Evolutionary conservation across 2,797 vertebrate genomes (phyloP), one percentile per base, ranked within the genome.

Genomic region (Manis pentadactyla): DNA sequence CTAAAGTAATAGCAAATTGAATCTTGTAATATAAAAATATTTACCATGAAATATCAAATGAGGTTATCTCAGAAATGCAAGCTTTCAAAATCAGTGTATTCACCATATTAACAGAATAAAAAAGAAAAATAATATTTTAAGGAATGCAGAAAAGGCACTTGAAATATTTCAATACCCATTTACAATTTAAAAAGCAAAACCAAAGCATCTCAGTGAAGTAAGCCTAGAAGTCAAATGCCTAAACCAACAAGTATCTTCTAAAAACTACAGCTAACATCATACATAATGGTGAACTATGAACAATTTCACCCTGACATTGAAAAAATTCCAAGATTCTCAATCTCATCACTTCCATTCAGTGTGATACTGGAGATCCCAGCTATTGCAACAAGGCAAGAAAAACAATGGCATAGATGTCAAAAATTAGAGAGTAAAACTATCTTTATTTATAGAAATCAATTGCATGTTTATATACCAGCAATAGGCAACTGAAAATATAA

Each of bases 131-230:
- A 25, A 0, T 59, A 69, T 37, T 53, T 90, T 23, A 78, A 85
- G 19, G 29, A 61, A 78, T 46, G 9, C 42, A 85, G 46, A 63
- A 85, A 81, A 75, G 59, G 29, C 23, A 63, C 29, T 53, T 15
- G 17, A 81, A 81, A 73, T 64, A 86, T 69, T 84, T 74, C 37
- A 88, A 57, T 64, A 74, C 25, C 29, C 66, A 73, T 21, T 88
- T 42, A 63, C 27, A 55, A 87, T 39, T 93, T 79, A 39, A 79
- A 79, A 79, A 93, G 27, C 64, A 51, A 82, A 93, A 81, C n/a
- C n/a, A 78, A 93, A 61, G 61, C 25, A 49, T 17, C 25, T 64
- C 57, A 66, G 66, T 10, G 74, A 66, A 92, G 31, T 68, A 86
- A 5, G 37, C 25, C 51, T 12, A 18, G 42, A 93, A 78, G 51